These are phyloP conservation scores for Altica lythri DNA, from an alignment of 2,888 invertebrate species.

Conservation along the genomic window DNA sequence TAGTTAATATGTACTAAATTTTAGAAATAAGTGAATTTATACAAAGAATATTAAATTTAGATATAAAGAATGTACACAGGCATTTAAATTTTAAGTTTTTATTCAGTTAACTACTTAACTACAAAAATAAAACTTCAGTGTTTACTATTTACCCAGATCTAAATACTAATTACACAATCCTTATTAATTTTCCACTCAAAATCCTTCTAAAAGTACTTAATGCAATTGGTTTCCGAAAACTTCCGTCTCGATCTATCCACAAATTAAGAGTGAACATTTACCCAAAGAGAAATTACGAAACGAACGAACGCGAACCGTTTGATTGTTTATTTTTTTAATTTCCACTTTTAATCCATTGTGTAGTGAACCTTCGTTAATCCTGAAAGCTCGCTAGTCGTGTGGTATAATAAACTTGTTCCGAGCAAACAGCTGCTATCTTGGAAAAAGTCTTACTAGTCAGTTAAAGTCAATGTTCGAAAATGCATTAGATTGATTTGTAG, in stretches of 20 bases:
- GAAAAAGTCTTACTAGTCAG: conserved; percentile 8
- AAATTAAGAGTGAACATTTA: conserved; percentile 19
- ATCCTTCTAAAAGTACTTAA: conserved; percentile 5
- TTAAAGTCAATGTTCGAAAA: background rate
- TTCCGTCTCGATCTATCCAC: conserved; percentile 18
- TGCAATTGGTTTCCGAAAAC: conserved; percentile 10
- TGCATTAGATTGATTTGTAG: conserved; percentile 2
- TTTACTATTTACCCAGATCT: no score
- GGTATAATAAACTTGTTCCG: conserved; percentile 20
- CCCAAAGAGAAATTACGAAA: conserved; percentile 10
- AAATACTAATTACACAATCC: no score
- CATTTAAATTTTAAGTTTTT: no score
- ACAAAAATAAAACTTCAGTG: no score
- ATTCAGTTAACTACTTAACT: no score
- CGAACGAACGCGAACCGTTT: conserved; percentile 11
- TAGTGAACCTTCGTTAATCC: conserved; percentile 23
- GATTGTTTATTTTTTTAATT: conserved; percentile 30
- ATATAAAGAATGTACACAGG: no score
- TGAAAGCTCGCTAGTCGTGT: conserved; percentile 17
- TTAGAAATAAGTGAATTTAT: no score
- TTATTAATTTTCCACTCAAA: background rate
- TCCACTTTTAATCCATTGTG: conserved; percentile 27
- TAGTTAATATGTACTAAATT: no score
- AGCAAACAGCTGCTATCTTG: conserved; percentile 15
- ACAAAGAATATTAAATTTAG: no score